Conservation (phyloP, 2,113 vertebrate species). For the Petaurus breviceps region DNA sequence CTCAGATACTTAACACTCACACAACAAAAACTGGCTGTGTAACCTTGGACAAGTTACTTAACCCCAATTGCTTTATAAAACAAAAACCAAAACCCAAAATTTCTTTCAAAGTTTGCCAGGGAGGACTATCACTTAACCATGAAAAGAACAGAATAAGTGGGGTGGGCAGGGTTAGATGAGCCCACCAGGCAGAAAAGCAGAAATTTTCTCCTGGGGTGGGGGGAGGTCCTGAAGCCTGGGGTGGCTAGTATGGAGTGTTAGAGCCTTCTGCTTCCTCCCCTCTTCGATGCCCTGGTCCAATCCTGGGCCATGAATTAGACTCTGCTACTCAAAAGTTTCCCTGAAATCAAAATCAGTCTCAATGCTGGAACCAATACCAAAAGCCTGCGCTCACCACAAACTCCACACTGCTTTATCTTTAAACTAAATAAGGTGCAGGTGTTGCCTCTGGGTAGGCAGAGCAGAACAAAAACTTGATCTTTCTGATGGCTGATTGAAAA, state of each 20-base stretch:
- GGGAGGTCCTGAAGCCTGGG: background rate
- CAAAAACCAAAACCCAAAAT: too few species aligned
- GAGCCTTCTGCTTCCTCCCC: slow-evolving; percentile 25
- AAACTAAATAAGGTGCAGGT: slow-evolving; percentile 33
- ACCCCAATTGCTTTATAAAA: too few species aligned
- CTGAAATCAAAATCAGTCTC: slow-evolving; percentile 55
- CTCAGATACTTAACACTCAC: too few species aligned
- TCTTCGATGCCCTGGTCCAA: background rate
- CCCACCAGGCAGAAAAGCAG: background rate
- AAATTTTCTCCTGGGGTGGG: background rate
- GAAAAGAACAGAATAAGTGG: background rate
- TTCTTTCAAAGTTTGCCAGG: slow-evolving; percentile 27
- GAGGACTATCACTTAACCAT: background rate
- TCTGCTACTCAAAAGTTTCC: slow-evolving; percentile 40
- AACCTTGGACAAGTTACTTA: too few species aligned
- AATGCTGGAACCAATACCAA: slow-evolving; percentile 46
- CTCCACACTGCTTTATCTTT: slow-evolving; percentile 32
- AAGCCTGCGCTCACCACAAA: slow-evolving; percentile 47
- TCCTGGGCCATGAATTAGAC: slow-evolving; percentile 7
- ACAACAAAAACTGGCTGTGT: too few species aligned
- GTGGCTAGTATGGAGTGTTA: background rate
- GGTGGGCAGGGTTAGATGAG: background rate
- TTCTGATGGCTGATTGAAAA: slow-evolving; percentile 66
- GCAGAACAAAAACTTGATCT: slow-evolving; percentile 46
- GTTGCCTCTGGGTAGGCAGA: slow-evolving; percentile 49